phyloP scores from a whole-genome alignment of 2,797 vertebrate genomes.

The Channallabes apus region DNA sequence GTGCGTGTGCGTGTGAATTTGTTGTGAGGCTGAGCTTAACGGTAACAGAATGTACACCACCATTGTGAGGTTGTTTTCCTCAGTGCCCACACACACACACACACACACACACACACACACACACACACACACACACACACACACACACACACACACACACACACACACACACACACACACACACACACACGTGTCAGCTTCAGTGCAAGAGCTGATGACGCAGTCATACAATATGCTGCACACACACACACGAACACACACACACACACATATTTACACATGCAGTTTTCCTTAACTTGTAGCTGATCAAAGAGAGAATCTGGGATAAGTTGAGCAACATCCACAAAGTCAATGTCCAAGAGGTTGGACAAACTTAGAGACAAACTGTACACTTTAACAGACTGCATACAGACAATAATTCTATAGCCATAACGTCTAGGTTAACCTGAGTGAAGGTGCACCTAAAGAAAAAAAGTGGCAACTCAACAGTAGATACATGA shows the following conservation, averaged over 20 bases:
- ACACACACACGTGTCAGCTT: constrained; percentile 61
- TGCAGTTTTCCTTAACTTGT: neutral
- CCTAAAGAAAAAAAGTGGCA: neutral
- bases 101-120: constrained; percentile 17
- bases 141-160: constrained; percentile 4
- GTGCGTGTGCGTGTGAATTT: constrained; percentile 24
- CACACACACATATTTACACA: neutral
- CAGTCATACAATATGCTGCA: constrained; percentile 14
- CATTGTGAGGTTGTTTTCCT: constrained; percentile 5
- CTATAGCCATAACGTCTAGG: neutral
- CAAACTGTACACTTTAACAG: neutral
- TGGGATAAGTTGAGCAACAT: neutral
- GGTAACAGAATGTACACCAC: constrained; percentile 45
- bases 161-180: too few species aligned
- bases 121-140: neutral
- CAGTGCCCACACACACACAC: constrained; percentile 43
- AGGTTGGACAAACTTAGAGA: neutral
- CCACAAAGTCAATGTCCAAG: neutral
- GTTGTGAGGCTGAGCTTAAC: constrained; percentile 35
- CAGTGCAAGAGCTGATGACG: constrained; percentile 49
- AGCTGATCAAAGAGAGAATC: neutral
- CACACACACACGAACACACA: constrained; percentile 20
- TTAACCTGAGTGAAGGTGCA: neutral
- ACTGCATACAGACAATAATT: neutral
- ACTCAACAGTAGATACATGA: too few species aligned